phyloP scores from a whole-genome alignment of 2,113 vertebrate species.

The Scopus umbretta region DNA sequence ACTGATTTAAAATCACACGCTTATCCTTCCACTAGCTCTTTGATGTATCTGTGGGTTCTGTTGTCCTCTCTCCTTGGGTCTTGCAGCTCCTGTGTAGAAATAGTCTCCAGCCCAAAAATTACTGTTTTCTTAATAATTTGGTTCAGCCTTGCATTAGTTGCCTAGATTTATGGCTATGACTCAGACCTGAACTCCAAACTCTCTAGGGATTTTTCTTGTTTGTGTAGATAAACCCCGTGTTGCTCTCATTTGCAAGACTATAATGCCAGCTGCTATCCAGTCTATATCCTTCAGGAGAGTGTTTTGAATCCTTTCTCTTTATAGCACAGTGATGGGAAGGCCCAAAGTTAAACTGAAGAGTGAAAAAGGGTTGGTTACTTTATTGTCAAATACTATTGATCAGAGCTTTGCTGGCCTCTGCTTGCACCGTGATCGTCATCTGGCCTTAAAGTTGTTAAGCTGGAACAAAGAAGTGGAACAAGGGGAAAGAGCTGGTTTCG shows the following conservation, averaged over 20 bases:
- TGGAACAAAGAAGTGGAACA: neutral
- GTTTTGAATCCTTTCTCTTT: neutral
- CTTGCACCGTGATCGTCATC: neutral
- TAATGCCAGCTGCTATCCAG: neutral
- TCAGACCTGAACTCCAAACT: neutral
- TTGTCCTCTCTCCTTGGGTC: neutral
- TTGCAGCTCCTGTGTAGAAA: neutral
- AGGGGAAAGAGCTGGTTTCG: neutral
- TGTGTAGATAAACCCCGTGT: neutral
- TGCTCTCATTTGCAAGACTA: neutral
- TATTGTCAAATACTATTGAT: neutral
- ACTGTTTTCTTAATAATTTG: neutral
- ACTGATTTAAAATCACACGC: conserved; percentile 37
- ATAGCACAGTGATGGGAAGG: neutral
- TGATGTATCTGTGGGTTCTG: neutral
- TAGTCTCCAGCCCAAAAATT: neutral
- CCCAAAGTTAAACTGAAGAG: neutral
- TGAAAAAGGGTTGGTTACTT: neutral
- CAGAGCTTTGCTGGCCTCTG: neutral
- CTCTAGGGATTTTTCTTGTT: neutral
- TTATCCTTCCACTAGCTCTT: neutral
- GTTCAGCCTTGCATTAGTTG: neutral
- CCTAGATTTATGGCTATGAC: neutral
- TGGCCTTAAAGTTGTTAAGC: neutral
- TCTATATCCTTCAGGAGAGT: neutral